A percentile compares a stretch with the other conserved stretches of the same genome.
phyloP scores from a whole-genome alignment of 2,797 vertebrate species.

The Gouania willdenowi region DNA sequence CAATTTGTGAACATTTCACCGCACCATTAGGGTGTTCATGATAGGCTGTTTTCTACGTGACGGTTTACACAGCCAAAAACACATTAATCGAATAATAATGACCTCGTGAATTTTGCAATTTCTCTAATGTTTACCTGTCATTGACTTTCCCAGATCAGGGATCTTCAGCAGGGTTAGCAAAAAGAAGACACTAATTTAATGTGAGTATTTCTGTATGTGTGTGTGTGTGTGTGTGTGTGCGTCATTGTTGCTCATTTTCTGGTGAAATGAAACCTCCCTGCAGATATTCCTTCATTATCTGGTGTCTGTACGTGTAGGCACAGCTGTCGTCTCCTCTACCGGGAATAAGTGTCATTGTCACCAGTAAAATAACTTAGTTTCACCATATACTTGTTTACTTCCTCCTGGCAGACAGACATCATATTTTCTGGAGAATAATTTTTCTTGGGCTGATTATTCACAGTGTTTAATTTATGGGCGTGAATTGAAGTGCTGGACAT shows the following conservation, averaged over 20 bases:
- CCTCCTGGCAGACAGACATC: too few species aligned
- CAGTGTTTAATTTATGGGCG: too few species aligned
- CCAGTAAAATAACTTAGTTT: conserved; percentile 56
- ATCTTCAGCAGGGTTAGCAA: background rate
- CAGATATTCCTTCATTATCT: conserved; percentile 46
- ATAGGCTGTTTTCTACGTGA: too few species aligned
- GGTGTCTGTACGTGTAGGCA: conserved; percentile 21
- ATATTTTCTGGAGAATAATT: too few species aligned
- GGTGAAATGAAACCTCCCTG: conserved; percentile 36
- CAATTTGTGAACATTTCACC: conserved; percentile 1
- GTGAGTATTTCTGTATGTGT: background rate
- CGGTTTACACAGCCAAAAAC: too few species aligned
- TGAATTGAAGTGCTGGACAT: too few species aligned
- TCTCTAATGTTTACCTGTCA: conserved; percentile 3
- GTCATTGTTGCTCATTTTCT: conserved; percentile 38
- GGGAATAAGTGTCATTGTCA: conserved; percentile 47
- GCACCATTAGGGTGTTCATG: background rate
- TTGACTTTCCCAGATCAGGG: background rate
- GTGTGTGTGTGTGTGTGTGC: conserved; percentile 11
- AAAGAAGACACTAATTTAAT: background rate
- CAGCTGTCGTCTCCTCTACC: conserved; percentile 29
- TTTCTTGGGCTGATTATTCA: too few species aligned
- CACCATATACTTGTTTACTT: too few species aligned
- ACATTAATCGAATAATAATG: too few species aligned
- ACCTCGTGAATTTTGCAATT: too few species aligned